A percentile compares a stretch with the other conserved stretches of the same genome.
Conservation (phyloP, 2,888 invertebrate genomes). For the Pyrgus malvae region DNA sequence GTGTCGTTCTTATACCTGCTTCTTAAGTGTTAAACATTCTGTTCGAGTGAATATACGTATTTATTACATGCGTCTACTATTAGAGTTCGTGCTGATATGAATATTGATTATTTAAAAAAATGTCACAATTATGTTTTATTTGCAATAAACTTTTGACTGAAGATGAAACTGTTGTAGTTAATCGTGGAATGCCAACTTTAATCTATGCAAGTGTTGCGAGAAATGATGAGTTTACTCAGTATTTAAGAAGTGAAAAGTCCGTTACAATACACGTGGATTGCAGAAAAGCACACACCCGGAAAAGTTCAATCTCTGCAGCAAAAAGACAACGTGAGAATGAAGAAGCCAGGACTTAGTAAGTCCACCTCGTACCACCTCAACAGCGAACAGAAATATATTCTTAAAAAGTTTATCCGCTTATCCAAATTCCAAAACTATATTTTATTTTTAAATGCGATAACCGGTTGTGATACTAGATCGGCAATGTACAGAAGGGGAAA, state of each 20-base stretch:
- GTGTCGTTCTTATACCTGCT: slow-evolving; percentile 13
- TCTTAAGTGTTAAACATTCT: slow-evolving; percentile 7
- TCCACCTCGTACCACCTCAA: slow-evolving; percentile 16
- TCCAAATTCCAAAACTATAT: not conserved
- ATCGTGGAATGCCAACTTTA: slow-evolving; percentile 30
- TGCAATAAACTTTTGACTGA: not conserved
- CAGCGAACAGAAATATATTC: no score
- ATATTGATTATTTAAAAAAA: slow-evolving; percentile 28
- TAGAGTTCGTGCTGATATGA: not conserved
- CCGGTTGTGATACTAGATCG: no score
- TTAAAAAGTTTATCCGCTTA: not conserved
- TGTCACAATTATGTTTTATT: slow-evolving; percentile 27
- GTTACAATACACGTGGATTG: slow-evolving; percentile 29
- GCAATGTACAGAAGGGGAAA: no score
- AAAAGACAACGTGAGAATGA: slow-evolving; percentile 30
- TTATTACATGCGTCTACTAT: slow-evolving; percentile 21
- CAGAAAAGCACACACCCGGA: slow-evolving; percentile 19
- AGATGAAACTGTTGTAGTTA: slow-evolving; percentile 22
- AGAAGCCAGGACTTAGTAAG: slow-evolving; percentile 27
- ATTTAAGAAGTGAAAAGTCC: slow-evolving; percentile 25
- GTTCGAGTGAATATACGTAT: not conserved
- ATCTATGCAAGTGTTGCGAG: slow-evolving; percentile 29
- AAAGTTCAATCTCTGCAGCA: slow-evolving; percentile 18
- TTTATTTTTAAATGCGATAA: not conserved
- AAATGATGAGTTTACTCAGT: slow-evolving; percentile 13